Evolutionary conservation across 2,888 invertebrate species (phyloP), one percentile per base, ranked within the genome.

Genomic region (Pemphredon lugubris): DNA sequence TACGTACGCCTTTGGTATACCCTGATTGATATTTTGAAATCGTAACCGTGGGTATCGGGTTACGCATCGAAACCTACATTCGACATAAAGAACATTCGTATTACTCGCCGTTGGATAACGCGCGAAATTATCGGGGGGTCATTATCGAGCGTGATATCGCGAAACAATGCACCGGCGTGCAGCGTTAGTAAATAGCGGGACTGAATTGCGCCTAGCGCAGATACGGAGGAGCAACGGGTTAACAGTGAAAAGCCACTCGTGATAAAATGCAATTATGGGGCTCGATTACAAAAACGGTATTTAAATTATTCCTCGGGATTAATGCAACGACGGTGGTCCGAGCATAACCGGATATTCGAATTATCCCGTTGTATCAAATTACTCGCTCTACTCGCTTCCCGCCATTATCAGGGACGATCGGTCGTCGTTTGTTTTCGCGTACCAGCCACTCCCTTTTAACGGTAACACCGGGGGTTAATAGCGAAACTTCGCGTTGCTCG

Each of bases 341-440:
- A 48, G 32, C 64, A 59, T 45, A 47, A 63, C 47, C 66, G 54
- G 51, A 64, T 64, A 60, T 73, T 48, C 67, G 30, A 39, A 57
- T 68, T 68, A 57, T 21, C 30, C 16, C 26, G 48, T 47, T 42
- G 32, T 18, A 6, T 60, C 54, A 34, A 57, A 73, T 70, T 60
- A 59, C 37, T 18, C 64, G 45, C 42, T 39, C 18, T 65, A 75
- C 55, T 63, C 51, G 71, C 48, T 77, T 74, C 60, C 61, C n/a
- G 58, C 75, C 64, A 75, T 77, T 77, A 77, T 59, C 75, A 37
- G 6, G 6, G 16, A 42, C 57, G 61, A 77, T 67, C 64, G 51
- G 21, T 26, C 18, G 23, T 42, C 60, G 40, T 65, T 65, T 53
- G 53, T 60, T 37, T 37, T 26, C 2, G 23, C 21, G 18, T n/a